Evolutionary conservation across 2,113 vertebrate species (phyloP).

Genomic region (Collichthys lucidus): DNA sequence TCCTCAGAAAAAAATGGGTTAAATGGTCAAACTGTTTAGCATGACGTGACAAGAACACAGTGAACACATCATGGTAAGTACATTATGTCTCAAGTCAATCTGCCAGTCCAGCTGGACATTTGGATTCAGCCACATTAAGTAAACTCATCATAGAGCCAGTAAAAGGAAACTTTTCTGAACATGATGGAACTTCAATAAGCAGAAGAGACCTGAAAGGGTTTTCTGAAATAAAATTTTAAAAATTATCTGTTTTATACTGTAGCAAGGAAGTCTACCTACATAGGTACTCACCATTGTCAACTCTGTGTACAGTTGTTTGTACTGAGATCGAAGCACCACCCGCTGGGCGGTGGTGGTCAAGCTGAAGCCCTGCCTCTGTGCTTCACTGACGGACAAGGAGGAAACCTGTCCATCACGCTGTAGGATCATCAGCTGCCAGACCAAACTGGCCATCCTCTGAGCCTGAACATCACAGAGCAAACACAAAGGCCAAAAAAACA

Average conservation of each 20-base stretch:
- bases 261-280: not conserved
- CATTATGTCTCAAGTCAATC: not conserved
- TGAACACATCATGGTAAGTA: not conserved
- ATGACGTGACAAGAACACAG: not conserved
- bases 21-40: not conserved
- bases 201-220: not conserved
- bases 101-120: not conserved
- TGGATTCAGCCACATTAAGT: not conserved
- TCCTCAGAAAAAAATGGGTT: not conserved
- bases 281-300: constrained; percentile 44
- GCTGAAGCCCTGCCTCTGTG: constrained; percentile 53
- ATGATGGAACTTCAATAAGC: not conserved
- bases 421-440: constrained; percentile 70
- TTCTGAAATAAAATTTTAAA: not conserved
- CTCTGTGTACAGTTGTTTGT: constrained; percentile 42
- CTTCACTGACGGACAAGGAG: constrained; percentile 53
- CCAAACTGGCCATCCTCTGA: constrained; percentile 30
- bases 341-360: constrained; percentile 45
- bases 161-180: not conserved
- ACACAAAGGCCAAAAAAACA: not conserved
- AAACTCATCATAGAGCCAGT: not conserved
- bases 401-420: constrained; percentile 20
- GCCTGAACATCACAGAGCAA: constrained; percentile 46
- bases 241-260: not conserved
- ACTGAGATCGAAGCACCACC: constrained; percentile 59